Percentiles rank a stretch among this genome's conserved stretches.
phyloP scores from a whole-genome alignment of 2,113 vertebrate species.

The Anoura caudifer region DNA sequence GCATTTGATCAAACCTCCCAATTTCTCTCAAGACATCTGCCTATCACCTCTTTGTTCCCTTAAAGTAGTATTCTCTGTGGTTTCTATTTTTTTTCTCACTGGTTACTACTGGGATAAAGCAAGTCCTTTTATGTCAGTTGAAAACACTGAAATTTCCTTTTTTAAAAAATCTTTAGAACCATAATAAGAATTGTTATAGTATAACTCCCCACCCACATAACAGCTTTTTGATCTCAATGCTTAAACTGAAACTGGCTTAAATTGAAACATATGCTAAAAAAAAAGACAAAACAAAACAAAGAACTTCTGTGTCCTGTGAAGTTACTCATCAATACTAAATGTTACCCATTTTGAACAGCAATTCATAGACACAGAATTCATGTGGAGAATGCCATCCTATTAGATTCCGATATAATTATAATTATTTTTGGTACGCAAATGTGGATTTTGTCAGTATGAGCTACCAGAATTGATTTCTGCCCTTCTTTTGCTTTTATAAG shows the following conservation, averaged over 20 bases:
- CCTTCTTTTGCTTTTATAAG: neutral
- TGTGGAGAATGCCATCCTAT: neutral
- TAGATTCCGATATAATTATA: neutral
- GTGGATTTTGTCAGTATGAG: neutral
- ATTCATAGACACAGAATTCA: neutral
- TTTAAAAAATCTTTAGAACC: neutral
- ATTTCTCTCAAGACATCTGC: neutral
- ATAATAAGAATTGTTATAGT: neutral
- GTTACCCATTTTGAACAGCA: neutral
- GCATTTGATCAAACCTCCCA: neutral
- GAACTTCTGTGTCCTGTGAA: neutral
- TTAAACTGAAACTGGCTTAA: constrained; percentile 32
- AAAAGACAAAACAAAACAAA: neutral
- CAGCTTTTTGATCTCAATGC: neutral
- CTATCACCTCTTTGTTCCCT: neutral
- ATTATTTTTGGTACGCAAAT: constrained; percentile 18
- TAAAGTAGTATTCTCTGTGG: neutral
- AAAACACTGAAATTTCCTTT: constrained; percentile 28
- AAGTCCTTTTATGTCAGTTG: neutral
- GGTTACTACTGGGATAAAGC: neutral
- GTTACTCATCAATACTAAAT: constrained; percentile 4
- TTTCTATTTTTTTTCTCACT: neutral
- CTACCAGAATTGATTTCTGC: constrained; percentile 11
- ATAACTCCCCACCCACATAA: constrained; percentile 16
- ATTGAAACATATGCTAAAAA: neutral